Conservation (phyloP, 1,140 invertebrate genomes). For the Macrocentrus cingulum region DNA sequence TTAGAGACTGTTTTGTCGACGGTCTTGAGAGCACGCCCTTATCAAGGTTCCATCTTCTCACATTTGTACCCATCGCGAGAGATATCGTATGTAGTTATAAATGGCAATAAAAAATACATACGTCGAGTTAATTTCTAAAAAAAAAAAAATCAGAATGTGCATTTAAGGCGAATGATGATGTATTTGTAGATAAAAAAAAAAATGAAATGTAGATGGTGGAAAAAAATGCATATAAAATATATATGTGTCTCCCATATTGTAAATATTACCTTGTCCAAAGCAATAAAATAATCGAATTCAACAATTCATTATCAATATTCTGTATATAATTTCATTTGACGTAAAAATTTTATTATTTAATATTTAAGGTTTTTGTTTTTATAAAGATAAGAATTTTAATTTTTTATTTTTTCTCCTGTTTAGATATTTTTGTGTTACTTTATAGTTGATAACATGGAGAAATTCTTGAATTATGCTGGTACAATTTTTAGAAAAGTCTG, state of each 20-base stretch:
- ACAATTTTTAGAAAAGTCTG: too few relatives aligned
- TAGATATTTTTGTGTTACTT: neutral
- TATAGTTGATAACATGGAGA: too few relatives aligned
- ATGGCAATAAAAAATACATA: constrained; percentile 26
- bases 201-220: constrained; percentile 52
- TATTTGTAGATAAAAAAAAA: constrained; percentile 22
- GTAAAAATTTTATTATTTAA: too few relatives aligned
- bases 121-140: constrained; percentile 28
- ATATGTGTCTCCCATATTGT: constrained; percentile 40
- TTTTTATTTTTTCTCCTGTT: neutral
- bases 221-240: constrained; percentile 44
- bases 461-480: too few relatives aligned
- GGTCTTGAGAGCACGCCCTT: constrained; percentile 11
- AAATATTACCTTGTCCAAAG: constrained; percentile 54
- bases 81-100: constrained; percentile 25
- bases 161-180: constrained; percentile 23
- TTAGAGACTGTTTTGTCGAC: neutral
- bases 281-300: constrained; percentile 54
- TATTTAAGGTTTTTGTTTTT: too few relatives aligned
- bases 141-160: constrained; percentile 27
- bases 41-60: constrained; percentile 21
- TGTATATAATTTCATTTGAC: too few relatives aligned
- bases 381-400: neutral
- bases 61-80: constrained; percentile 5
- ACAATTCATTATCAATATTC: too few relatives aligned